Base-by-base conservation (phyloP, 37 sponge, comb jelly and placozoan species). In the Tethya wilhelma region DNA sequence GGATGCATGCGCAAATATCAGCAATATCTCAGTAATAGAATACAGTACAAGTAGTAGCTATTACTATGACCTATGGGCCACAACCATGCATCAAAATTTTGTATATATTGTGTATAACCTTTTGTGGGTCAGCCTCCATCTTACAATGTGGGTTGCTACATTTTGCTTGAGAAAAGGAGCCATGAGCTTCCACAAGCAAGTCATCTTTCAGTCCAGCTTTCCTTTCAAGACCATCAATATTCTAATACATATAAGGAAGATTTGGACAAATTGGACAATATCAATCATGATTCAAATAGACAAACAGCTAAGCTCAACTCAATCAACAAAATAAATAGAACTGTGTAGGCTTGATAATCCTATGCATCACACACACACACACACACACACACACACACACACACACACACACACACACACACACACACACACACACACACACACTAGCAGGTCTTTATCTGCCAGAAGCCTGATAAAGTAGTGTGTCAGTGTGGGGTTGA, bases 151-250 rank as follows among this genome's bases (percentile, higher is more conserved):
- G 4, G 37, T 55, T 34, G 0, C 64, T 86, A 41, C 96, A 95
- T 37, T 83, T 85, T 25, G 90, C 89, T 25, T 79, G 83, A 5
- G 84, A 26, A 69, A 92, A 88, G 8, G 84, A 78, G 28, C 96
- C 96, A 74, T 92, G 96, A 28, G 96, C 90, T 64, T 88, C 90
- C 23, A 95, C 84, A 29, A 92, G 83, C 32, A 60, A 73, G 11
- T 73, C 66, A 34, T 72, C 44, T 20, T 42, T 30, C 14, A 95
- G 31, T 26, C 92, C 96, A 71, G 83, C 91, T 58, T 83, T 39
- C 29, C 89, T 75, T 73, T 96, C 97, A 44, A 93, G 84, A 26
- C 85, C 75, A 68, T 93, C 97, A 84, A 96, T 93, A 60, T 96
- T 96, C 89, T 96, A 67, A 67, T 25, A 49, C 53, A 49, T 49